Evolutionary conservation across 2,797 vertebrate genomes (phyloP), one percentile per base, ranked within the genome.

Genomic region (Semaprochilodus insignis): DNA sequence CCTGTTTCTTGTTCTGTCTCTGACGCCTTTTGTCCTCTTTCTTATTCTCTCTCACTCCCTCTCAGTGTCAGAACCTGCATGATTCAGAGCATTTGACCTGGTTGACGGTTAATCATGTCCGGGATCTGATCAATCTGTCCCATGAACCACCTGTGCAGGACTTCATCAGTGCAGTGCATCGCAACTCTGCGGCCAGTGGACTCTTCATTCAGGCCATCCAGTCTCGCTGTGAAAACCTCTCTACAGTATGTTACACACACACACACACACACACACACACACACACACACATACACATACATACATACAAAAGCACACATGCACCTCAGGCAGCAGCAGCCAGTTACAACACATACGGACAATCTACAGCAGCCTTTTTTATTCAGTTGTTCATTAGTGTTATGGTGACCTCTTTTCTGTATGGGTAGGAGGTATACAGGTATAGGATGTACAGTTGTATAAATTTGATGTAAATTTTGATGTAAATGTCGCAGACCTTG

Each of bases 171-270:
- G 98, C 98, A 11, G 92, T 99, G 79, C 98, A 99, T 88, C 96
- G 98, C 48, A 99, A 98, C 89, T 96, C 98, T 0, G 98, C 98
- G 8, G 98, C 98, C 80, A 99, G 98, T 0, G 98, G 98, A 63
- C 97, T 99, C 62, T 99, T 99, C 91, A 99, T 99, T 88, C 98
- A 99, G 90, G 98, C 98, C 16, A 97, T 99, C 87, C 97, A 99
- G 74, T 99, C 98, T n/a, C 97, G 98, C 25, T 99, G 98, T 86
- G 97, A 98, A 87, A 97, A 99, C 90, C 96, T 99, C 44, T 91
- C 95, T 63, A 90, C 95, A 21, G 96, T 97, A 87, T 92, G 95
- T 76, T 31, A 7, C 25, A 36, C 55, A 62, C 60, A 27, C 21
- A 59, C 14, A 34, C 54, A 36, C 27, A 36, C 48, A 65, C 36